phyloP scores from a whole-genome alignment of 2,113 vertebrate species.

The Uria lomvia region DNA sequence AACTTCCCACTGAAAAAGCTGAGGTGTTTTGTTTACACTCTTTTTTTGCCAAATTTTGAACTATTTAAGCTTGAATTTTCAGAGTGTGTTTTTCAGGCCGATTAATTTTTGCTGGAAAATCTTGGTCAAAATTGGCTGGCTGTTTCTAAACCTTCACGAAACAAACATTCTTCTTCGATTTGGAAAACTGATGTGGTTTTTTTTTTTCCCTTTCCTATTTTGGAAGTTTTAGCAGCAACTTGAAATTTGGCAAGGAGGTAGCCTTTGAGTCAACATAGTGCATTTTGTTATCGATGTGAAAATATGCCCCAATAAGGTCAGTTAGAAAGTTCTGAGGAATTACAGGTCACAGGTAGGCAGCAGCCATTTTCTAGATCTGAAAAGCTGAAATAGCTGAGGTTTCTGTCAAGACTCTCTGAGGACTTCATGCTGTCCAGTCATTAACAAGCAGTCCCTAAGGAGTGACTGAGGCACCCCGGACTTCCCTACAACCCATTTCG shows the following conservation, averaged over 20 bases:
- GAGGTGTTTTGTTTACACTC: not conserved
- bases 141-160: not conserved
- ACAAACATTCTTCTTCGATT: not conserved
- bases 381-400: not conserved
- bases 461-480: not conserved
- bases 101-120: not conserved
- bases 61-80: not conserved
- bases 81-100: not conserved
- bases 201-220: not conserved
- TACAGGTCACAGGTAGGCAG: not conserved
- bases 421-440: not conserved
- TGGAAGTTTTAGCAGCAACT: not conserved
- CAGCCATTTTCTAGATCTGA: not conserved
- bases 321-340: not conserved
- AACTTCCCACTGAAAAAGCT: not conserved
- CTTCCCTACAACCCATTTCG: not conserved
- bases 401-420: not conserved
- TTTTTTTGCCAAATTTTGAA: not conserved
- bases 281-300: not conserved
- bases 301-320: not conserved
- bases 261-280: not conserved
- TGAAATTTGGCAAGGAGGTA: not conserved
- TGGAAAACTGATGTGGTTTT: not conserved
- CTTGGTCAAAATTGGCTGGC: not conserved
- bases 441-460: not conserved